Base-by-base conservation (phyloP, 2,113 vertebrate species). In the Zingel zingel region DNA sequence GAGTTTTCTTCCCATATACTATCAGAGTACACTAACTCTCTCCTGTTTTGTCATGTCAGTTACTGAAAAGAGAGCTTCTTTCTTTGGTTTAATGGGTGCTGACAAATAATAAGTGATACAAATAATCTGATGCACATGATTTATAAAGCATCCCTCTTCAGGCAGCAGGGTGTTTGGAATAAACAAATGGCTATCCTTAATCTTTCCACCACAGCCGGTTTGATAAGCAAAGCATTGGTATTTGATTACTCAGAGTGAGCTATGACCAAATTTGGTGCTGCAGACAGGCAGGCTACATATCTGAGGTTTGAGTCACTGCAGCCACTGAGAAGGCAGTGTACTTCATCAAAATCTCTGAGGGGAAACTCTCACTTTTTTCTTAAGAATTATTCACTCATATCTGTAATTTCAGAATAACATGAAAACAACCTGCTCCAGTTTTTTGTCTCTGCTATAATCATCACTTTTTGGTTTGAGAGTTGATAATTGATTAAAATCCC, bases 261-360 rank as follows among this genome's bases (percentile, higher is more conserved):
- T 33, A 3, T 5, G 45, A 73, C 88, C 90, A 89, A 85, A 89
- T 91, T 86, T 85, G 92, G 90, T 70, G 72, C 19, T 84, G 81
- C 83, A 86, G 81, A 47, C 59, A 19, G 39, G 16, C 30, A 3
- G 86, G 45, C 83, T 70, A 5, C 90, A 89, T 91, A 13, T 83
- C 85, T 83, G 79, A 84, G 77, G 18, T 80, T 61, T 89, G 89
- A 93, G 86, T 93, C 89, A 93, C 82, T 30, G 74, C 77, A 68
- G 77, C 76, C 47, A 1, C 73, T n/a, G 64, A 66, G 66, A 64
- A 67, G 83, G 25, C 59, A 23, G 61, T 4, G 43, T 21, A 33
- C 36, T 5, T 39, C 63, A 56, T 33, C 11, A 58, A 50, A 18
- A 70, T 51, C 48, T 54, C 56, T 3, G 15, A 19, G 11, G 12